Evolutionary conservation across 37 sponge, comb jelly and placozoan genomes (phyloP).

Genomic region (Lycopodina hypogea): DNA sequence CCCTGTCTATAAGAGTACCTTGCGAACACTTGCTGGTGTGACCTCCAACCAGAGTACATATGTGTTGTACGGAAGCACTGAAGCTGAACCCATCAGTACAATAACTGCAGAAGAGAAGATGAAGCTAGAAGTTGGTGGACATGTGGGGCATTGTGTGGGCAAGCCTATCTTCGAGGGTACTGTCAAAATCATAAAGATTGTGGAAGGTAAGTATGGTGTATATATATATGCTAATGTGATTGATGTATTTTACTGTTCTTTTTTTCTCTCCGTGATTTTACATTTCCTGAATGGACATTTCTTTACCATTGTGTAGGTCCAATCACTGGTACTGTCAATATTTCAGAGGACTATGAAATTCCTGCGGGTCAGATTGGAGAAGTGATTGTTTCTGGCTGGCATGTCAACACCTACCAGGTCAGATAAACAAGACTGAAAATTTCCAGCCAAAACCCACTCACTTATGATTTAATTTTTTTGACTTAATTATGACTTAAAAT

Average conservation of each 20-base stretch:
- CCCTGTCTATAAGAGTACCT: conserved; percentile 47
- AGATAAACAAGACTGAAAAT: no score
- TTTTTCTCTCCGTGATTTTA: background rate
- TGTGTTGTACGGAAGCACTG: conserved; percentile 81
- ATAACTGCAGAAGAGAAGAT: conserved; percentile 59
- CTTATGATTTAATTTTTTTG: no score
- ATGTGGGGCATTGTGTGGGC: conserved; percentile 74
- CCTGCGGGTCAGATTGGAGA: conserved; percentile 62
- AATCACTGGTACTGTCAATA: conserved; percentile 30
- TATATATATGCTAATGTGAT: background rate
- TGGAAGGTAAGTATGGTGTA: conserved; percentile 30
- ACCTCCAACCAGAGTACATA: conserved; percentile 14
- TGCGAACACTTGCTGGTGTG: conserved; percentile 39
- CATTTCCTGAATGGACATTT: background rate
- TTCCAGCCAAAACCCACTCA: background rate
- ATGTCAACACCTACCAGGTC: conserved; percentile 84
- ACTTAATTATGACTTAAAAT: no score
- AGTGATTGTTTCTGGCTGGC: conserved; percentile 78
- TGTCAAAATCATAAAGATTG: conserved; percentile 49
- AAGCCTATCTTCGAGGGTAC: conserved; percentile 60
- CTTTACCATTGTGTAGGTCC: conserved; percentile 8
- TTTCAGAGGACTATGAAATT: conserved; percentile 44
- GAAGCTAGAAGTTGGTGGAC: conserved; percentile 26
- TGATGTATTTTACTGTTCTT: background rate
- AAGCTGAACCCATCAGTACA: conserved; percentile 77